Conservation (phyloP, 2,113 vertebrate species). For the Enhydra lutris region DNA sequence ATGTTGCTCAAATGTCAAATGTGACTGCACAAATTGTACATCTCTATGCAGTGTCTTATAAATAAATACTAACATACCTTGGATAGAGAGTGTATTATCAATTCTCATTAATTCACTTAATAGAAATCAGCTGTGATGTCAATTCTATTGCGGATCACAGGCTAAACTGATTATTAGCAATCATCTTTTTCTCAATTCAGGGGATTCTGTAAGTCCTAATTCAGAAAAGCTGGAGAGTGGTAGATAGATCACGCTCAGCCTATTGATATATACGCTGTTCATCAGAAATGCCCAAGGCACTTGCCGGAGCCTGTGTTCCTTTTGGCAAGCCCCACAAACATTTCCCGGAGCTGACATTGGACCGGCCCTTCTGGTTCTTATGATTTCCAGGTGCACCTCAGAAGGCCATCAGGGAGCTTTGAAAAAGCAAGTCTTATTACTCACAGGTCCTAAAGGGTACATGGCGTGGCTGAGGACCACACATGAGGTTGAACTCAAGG, state of each 20-base stretch:
- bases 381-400: background rate
- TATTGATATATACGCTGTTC: background rate
- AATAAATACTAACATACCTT: background rate
- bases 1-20: background rate
- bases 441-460: background rate
- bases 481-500: background rate
- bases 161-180: background rate
- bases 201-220: background rate
- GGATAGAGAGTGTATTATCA: background rate
- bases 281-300: background rate
- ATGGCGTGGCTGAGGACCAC: background rate
- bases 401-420: background rate
- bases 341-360: background rate
- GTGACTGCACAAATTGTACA: background rate
- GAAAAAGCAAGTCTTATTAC: background rate
- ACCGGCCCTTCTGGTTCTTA: background rate
- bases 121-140: background rate
- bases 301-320: background rate
- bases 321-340: background rate
- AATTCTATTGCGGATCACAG: background rate
- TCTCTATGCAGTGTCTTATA: background rate
- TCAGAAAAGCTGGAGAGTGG: background rate
- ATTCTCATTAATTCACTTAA: background rate
- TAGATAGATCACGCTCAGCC: too few species aligned
- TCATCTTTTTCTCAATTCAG: background rate